Percentiles rank a stretch among this genome's conserved stretches.
These are phyloP conservation scores for Anagyrus pseudococci DNA, from an alignment of 2,888 invertebrate species.

Conservation along the genomic window DNA sequence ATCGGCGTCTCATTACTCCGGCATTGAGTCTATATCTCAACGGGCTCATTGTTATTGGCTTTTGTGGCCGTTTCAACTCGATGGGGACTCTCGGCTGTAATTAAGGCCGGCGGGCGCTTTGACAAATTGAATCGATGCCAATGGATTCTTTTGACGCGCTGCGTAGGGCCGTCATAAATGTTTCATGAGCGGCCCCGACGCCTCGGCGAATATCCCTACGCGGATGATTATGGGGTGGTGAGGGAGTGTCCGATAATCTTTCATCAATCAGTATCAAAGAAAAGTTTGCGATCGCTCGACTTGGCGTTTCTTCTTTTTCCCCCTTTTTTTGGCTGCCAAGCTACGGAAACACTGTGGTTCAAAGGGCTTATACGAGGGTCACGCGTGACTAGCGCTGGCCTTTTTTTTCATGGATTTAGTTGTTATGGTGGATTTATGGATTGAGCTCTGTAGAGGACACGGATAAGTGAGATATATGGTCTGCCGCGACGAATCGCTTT, in stretches of 20 bases:
- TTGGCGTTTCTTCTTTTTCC: not conserved
- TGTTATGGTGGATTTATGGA: no score
- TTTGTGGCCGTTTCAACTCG: no score
- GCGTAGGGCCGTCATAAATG: slow-evolving; percentile 52
- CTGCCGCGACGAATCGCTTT: no score
- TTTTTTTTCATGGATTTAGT: not conserved
- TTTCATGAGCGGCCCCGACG: slow-evolving; percentile 51
- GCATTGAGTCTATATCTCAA: no score
- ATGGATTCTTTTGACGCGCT: slow-evolving; percentile 58
- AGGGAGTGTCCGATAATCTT: slow-evolving; percentile 54
- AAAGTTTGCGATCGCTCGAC: not conserved
- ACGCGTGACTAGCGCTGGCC: not conserved
- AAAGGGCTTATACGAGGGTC: not conserved
- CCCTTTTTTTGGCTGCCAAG: not conserved
- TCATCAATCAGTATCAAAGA: slow-evolving; percentile 59
- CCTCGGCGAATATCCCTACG: slow-evolving; percentile 40
- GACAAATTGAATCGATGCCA: slow-evolving; percentile 61
- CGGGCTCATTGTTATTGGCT: no score
- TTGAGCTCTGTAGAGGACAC: no score
- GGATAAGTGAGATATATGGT: no score
- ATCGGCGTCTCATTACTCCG: no score
- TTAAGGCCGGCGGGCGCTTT: slow-evolving; percentile 42
- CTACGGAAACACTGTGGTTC: not conserved
- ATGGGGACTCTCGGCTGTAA: no score
- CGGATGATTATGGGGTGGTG: slow-evolving; percentile 54